A percentile compares a stretch with the other conserved stretches of the same genome.
Evolutionary conservation across 2,113 vertebrate genomes (phyloP).

Genomic region (Nibea albiflora): DNA sequence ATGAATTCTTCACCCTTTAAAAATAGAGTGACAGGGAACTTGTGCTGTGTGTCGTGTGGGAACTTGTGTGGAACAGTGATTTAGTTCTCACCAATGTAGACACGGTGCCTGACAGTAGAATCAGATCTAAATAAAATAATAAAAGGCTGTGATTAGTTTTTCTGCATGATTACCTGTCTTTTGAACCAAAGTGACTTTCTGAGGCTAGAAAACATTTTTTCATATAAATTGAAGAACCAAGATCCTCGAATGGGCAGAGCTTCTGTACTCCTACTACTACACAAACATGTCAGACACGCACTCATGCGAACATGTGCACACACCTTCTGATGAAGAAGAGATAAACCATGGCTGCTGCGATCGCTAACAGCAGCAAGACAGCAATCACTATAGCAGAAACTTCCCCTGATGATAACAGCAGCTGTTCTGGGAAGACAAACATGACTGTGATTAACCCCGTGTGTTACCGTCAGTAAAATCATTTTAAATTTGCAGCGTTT

Average conservation of each 20-base stretch:
- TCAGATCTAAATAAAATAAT: slow-evolving; percentile 16
- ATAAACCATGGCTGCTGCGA: slow-evolving; percentile 42
- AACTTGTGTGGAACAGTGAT: too few species aligned
- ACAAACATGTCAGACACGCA: slow-evolving; percentile 6
- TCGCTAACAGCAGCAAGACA: slow-evolving; percentile 40
- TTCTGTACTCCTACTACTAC: background rate
- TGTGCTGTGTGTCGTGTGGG: background rate
- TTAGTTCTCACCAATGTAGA: slow-evolving; percentile 55
- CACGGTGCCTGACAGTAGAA: background rate
- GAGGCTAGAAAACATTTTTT: too few species aligned
- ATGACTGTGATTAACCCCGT: background rate
- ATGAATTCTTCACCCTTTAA: background rate
- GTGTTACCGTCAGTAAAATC: background rate
- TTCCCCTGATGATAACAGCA: slow-evolving; percentile 16
- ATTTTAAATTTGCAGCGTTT: background rate
- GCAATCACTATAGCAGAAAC: slow-evolving; percentile 45
- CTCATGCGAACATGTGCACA: slow-evolving; percentile 23
- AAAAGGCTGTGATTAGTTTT: slow-evolving; percentile 5
- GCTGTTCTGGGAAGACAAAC: slow-evolving; percentile 48
- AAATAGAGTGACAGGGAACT: background rate
- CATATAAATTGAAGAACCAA: too few species aligned
- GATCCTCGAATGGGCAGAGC: background rate
- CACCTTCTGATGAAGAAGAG: slow-evolving; percentile 55
- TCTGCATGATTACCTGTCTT: background rate
- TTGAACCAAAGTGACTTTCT: background rate